These are phyloP conservation scores for Drosophila cyrtoloma DNA, from an alignment of 2,888 invertebrate species.

Conservation along the genomic window DNA sequence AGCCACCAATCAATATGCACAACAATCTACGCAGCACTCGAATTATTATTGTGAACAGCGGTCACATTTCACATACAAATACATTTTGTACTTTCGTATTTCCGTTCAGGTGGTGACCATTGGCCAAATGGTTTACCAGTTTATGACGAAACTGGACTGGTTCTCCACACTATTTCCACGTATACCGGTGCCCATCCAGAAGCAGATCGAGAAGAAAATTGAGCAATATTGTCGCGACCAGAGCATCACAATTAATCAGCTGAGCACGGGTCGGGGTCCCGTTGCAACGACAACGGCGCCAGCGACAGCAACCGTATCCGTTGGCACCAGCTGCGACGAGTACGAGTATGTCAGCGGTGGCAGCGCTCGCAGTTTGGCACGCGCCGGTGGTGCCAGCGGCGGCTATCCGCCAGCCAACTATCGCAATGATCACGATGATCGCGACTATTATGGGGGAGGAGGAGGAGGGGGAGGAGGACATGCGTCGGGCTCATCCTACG, in stretches of 20 bases:
- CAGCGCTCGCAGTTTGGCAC: conserved; percentile 22
- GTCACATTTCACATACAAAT: background rate
- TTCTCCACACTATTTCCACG: conserved; percentile 99
- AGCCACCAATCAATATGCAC: conserved; percentile 56
- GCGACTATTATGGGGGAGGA: conserved; percentile 59
- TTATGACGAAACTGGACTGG: conserved; percentile 98
- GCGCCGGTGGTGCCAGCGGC: conserved; percentile 76
- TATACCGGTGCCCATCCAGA: conserved; percentile 99
- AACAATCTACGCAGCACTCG: background rate
- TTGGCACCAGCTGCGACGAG: conserved; percentile 42
- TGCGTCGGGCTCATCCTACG: conserved; percentile 64
- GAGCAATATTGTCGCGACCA: conserved; percentile 88
- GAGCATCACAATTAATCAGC: conserved; percentile 80
- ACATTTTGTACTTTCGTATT: background rate
- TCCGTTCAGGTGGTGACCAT: conserved; percentile 89
- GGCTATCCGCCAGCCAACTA: conserved; percentile 62
- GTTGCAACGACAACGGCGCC: conserved; percentile 21
- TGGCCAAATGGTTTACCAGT: conserved; percentile 96
- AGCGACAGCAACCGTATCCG: conserved; percentile 18
- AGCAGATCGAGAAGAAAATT: conserved; percentile 93
- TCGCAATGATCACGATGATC: conserved; percentile 83
- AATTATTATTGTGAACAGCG: background rate
- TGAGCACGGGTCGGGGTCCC: conserved; percentile 70
- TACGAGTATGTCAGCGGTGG: conserved; percentile 67
- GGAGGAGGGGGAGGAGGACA: conserved; percentile 41